Percentiles rank a stretch among this genome's conserved stretches.
Conservation (phyloP, 1,140 invertebrate species). For the Solenopsis fugax region DNA sequence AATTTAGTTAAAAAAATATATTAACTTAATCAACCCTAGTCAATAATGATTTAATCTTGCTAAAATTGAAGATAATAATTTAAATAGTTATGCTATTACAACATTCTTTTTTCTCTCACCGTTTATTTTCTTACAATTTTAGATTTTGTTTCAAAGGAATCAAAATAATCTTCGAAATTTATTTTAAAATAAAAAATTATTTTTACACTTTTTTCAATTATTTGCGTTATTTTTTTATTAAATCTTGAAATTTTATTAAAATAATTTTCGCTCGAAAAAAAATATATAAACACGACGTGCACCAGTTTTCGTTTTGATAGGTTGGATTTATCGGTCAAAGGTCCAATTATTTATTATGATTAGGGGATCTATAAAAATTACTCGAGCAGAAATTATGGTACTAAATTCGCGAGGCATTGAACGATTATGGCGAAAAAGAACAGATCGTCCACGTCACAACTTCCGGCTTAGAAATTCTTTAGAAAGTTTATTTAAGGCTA, state of each 20-base stretch:
- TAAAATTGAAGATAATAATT: background rate
- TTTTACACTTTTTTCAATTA: slow-evolving; percentile 8
- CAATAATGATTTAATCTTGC: background rate
- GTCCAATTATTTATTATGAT: background rate
- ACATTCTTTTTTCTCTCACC: background rate
- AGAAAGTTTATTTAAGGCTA: slow-evolving; percentile 66
- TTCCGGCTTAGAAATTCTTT: slow-evolving; percentile 66
- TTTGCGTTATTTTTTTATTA: background rate
- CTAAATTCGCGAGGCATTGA: background rate
- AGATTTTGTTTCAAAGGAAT: background rate
- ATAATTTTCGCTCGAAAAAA: background rate
- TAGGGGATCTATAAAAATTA: background rate
- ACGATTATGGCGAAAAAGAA: slow-evolving; percentile 17
- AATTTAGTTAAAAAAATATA: too few species aligned
- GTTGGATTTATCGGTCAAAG: background rate
- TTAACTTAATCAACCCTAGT: too few species aligned
- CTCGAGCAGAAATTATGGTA: slow-evolving; percentile 43
- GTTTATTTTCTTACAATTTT: background rate
- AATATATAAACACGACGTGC: background rate
- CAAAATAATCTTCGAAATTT: background rate
- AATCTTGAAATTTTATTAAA: background rate
- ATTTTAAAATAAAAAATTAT: background rate
- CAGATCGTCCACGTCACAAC: slow-evolving; percentile 7
- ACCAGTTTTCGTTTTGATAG: background rate
- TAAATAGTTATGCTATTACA: background rate